These are phyloP conservation scores for Gopherus evgoodei DNA, from an alignment of 2,113 vertebrate species.

Conservation along the genomic window DNA sequence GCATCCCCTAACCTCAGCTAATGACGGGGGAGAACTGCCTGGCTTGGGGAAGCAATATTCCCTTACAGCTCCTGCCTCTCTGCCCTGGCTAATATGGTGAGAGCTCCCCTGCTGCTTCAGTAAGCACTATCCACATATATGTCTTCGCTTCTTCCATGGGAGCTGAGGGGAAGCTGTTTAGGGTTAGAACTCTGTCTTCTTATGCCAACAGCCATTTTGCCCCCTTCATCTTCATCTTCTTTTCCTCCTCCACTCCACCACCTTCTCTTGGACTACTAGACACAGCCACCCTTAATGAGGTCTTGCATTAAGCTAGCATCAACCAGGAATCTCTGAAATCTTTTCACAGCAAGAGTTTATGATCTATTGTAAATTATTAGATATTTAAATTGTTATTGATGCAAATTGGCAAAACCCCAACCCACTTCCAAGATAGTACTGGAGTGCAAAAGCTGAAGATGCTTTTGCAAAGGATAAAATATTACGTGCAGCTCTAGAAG, in stretches of 20 bases:
- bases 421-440: not conserved
- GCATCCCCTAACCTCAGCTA: not conserved
- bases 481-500: not conserved
- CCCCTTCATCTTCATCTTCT: not conserved
- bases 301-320: not conserved
- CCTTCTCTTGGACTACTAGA: not conserved
- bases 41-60: not conserved
- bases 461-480: not conserved
- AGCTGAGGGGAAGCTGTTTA: not conserved
- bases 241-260: not conserved
- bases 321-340: not conserved
- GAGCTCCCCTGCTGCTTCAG: not conserved
- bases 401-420: not conserved
- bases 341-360: not conserved
- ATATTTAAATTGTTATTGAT: not conserved
- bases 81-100: not conserved
- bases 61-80: not conserved
- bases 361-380: not conserved
- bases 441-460: not conserved
- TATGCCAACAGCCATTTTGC: not conserved
- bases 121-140: not conserved
- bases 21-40: not conserved
- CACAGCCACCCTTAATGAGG: not conserved
- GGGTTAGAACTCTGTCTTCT: not conserved
- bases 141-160: not conserved